phyloP scores from a whole-genome alignment of 2,797 vertebrate genomes.

The Thaleichthys pacificus region DNA sequence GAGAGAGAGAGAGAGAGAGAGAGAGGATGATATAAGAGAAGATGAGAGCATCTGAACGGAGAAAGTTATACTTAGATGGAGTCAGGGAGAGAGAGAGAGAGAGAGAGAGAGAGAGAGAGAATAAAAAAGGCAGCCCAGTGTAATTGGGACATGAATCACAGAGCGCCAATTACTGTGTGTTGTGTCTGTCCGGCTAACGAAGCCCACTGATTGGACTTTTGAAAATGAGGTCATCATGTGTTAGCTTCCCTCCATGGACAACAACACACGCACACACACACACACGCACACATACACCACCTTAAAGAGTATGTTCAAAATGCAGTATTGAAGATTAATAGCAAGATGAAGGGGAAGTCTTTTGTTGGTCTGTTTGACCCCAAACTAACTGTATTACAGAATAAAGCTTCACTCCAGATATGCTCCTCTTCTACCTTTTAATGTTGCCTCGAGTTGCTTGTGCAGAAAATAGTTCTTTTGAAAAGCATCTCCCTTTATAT shows the following conservation, averaged over 20 bases:
- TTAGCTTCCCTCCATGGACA: constrained; percentile 7
- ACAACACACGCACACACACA: not conserved
- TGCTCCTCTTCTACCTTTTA: not conserved
- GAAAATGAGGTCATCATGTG: not conserved
- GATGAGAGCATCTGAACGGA: not conserved
- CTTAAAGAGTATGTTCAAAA: not conserved
- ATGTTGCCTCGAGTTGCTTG: not conserved
- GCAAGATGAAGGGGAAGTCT: not conserved
- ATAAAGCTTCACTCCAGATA: not conserved
- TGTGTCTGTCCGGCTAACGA: not conserved
- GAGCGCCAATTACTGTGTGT: not conserved
- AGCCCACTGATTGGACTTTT: not conserved
- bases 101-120: not conserved
- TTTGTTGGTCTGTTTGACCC: not conserved
- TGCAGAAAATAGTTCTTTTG: not conserved
- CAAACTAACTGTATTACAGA: not conserved
- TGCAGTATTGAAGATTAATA: not conserved
- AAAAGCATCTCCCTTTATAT: not conserved
- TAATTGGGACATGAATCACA: not conserved
- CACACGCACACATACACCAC: not conserved
- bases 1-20: no score
- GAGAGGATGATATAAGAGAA: not conserved
- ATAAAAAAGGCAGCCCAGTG: not conserved
- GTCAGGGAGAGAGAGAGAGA: no score
- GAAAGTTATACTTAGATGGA: no score